These are phyloP conservation scores for Heliconius melpomene DNA, from an alignment of 1,140 invertebrate genomes.

Conservation along the genomic window DNA sequence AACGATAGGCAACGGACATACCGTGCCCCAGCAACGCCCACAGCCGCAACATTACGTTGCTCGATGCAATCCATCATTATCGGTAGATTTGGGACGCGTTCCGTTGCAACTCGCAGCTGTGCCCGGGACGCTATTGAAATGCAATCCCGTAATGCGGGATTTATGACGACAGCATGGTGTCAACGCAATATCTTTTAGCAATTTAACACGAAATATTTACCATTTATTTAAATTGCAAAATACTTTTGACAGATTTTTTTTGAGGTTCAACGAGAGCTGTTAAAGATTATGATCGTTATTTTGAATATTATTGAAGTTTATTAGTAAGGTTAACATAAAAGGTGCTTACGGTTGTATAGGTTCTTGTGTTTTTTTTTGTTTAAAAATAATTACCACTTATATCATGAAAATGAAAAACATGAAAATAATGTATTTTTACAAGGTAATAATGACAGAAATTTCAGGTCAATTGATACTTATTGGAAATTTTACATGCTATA, in stretches of 20 bases:
- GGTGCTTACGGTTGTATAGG: no score
- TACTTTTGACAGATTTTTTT: slow-evolving; percentile 16
- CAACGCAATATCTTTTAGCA: slow-evolving; percentile 30
- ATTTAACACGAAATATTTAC: slow-evolving; percentile 33
- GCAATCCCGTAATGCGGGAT: slow-evolving; percentile 40
- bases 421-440: no score
- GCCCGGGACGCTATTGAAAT: slow-evolving; percentile 37
- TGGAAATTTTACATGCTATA: neutral
- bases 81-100: slow-evolving; percentile 58
- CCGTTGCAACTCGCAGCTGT: slow-evolving; percentile 51
- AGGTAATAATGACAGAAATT: neutral
- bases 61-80: slow-evolving; percentile 62
- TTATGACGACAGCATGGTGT: slow-evolving; percentile 39
- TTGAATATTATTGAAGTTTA: neutral
- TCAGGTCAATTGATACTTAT: neutral
- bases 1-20: slow-evolving; percentile 70
- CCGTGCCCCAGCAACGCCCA: slow-evolving; percentile 69
- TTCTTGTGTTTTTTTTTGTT: no score
- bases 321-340: neutral
- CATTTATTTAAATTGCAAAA: slow-evolving; percentile 22
- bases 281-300: neutral
- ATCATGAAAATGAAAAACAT: no score
- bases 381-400: no score
- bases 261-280: neutral
- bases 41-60: slow-evolving; percentile 48